Base-by-base conservation (phyloP, 1,140 invertebrate species). In the Trichomalopsis sarcophagae region DNA sequence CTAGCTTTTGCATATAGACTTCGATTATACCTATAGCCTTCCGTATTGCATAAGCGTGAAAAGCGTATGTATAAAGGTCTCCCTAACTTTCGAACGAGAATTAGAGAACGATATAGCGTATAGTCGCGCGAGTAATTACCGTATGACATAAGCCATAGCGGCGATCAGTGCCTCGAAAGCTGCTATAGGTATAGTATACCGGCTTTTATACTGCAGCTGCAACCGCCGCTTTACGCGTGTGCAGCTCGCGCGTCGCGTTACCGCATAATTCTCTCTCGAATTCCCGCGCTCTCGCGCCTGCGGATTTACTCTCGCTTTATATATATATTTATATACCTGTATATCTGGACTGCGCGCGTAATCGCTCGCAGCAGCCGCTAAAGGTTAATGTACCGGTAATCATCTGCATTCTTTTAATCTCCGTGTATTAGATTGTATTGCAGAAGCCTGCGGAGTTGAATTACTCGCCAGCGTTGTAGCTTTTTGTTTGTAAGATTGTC, bases 1-100 rank as follows among this genome's bases (percentile, higher is more conserved):
- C 50, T 21, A n/a, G n/a, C 50, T 55, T 55, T 55, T 55, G 50
- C 50, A 55, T 50, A 13, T 3, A 55, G 3, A 21, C 17, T 55
- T 69, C 68, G 27, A 69, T 69, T 30, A 75, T 40, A 75, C 23
- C 27, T 27, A 75, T 14, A 36, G 44, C 21, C 78, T 81, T 81
- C 66, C 66, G 80, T 36, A 55, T 81, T 81, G 80, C 80, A 21
- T 81, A 81, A 81, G 68, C 68, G 80, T 17, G 62, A 81, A 81
- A 50, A 44, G 2, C 66, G 40, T 73, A n/a, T n/a, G 47, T 47
- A 71, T 71, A 81, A 81, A 50, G 80, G 21, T 50, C 40, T 50
- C 66, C 68, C 73, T 50, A 69, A 75, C 81, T 82, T 82, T 82
- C 81, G 71, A 82, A 82, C 81, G 74, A 62, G 81, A 82, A 82